These are phyloP conservation scores for Semnopithecus entellus DNA, from an alignment of 2,113 vertebrate genomes.

Conservation along the genomic window DNA sequence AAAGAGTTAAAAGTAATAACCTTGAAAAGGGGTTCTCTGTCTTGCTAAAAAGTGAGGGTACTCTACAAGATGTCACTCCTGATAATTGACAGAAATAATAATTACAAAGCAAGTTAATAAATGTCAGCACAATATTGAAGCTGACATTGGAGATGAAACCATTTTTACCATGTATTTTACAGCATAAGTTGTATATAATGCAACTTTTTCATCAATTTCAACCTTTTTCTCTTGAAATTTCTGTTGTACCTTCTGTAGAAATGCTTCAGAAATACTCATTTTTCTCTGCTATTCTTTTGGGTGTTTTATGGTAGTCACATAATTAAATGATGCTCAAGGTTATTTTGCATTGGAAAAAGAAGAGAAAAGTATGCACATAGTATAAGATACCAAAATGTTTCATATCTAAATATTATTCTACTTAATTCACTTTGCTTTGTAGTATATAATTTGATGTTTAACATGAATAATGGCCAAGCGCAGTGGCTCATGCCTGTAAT, in stretches of 20 bases:
- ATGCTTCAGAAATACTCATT: slow-evolving; percentile 47
- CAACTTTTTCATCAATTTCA: neutral
- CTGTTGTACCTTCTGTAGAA: slow-evolving; percentile 40
- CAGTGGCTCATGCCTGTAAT: too few species aligned
- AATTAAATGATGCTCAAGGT: slow-evolving; percentile 53
- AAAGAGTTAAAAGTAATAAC: neutral
- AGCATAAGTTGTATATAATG: too few species aligned
- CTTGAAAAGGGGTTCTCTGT: neutral
- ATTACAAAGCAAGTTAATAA: neutral
- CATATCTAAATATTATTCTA: neutral
- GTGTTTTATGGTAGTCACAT: slow-evolving; percentile 58
- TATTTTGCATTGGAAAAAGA: slow-evolving; percentile 62
- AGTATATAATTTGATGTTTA: slow-evolving; percentile 49
- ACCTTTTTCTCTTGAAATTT: slow-evolving; percentile 20
- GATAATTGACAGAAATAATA: neutral
- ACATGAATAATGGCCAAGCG: neutral
- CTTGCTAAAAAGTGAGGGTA: neutral
- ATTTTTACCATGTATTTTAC: neutral
- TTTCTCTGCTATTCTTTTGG: slow-evolving; percentile 49
- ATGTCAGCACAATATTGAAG: neutral
- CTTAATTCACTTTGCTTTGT: neutral
- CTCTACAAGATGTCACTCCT: neutral
- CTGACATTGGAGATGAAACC: neutral
- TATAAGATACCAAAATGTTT: neutral
- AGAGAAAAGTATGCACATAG: neutral